These are phyloP conservation scores for Rhinogobio ventralis DNA, from an alignment of 2,797 vertebrate genomes.

Conservation along the genomic window DNA sequence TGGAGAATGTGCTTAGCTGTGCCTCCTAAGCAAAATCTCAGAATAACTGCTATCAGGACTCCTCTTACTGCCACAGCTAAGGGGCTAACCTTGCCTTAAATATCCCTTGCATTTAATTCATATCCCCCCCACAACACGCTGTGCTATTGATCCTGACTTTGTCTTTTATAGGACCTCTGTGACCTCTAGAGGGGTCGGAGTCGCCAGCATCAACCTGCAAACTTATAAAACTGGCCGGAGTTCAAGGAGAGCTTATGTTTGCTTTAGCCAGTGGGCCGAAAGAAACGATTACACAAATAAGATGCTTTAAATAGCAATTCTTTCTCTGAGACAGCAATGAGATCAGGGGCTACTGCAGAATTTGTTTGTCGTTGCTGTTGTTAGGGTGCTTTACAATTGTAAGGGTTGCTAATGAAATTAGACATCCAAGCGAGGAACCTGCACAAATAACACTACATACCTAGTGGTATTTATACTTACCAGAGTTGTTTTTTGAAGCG, in stretches of 20 bases:
- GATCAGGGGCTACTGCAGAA: neutral
- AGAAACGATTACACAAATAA: neutral
- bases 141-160: conserved; percentile 50
- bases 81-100: conserved; percentile 65
- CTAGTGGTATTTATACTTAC: neutral
- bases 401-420: neutral
- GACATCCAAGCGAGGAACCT: neutral
- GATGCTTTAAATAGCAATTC: neutral
- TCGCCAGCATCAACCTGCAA: conserved; percentile 35
- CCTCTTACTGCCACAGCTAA: conserved; percentile 48
- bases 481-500: no score
- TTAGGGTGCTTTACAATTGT: neutral
- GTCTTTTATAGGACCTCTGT: conserved; percentile 43
- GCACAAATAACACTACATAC: neutral
- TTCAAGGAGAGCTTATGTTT: conserved; percentile 8
- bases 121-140: conserved; percentile 30
- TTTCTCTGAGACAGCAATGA: neutral
- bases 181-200: conserved; percentile 43
- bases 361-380: neutral
- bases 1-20: conserved; percentile 79
- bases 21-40: conserved; percentile 79
- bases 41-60: conserved; percentile 70
- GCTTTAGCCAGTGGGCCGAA: neutral
- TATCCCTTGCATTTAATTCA: conserved; percentile 46
- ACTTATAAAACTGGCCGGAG: conserved; percentile 35